phyloP scores from a whole-genome alignment of 2,888 invertebrate genomes.

The Ennomos erosarius region DNA sequence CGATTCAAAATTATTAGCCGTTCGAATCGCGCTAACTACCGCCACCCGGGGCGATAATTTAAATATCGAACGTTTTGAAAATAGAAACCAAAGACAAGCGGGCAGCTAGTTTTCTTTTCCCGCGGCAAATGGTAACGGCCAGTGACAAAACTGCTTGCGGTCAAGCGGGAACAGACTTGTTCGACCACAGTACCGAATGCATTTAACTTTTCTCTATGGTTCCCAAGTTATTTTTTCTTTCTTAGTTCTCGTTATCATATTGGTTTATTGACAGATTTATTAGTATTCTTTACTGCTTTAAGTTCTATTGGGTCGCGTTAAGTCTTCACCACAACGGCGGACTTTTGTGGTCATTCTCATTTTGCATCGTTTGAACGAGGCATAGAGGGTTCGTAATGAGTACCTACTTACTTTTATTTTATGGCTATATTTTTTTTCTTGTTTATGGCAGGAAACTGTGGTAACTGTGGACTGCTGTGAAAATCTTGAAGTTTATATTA shows the following conservation, averaged over 20 bases:
- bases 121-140: conserved; percentile 20
- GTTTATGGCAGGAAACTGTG: no score
- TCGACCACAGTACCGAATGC: conserved; percentile 42
- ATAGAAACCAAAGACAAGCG: conserved; percentile 9
- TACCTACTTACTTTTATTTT: no score
- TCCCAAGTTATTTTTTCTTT: conserved; percentile 36
- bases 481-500: no score
- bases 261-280: conserved; percentile 65
- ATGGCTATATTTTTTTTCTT: no score
- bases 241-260: conserved; percentile 59
- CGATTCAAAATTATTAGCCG: conserved; percentile 58
- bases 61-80: conserved; percentile 39
- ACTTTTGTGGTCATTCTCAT: conserved; percentile 30
- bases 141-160: conserved; percentile 18
- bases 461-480: no score
- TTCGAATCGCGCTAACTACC: conserved; percentile 33
- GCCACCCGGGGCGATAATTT: conserved; percentile 59
- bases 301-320: conserved; percentile 48
- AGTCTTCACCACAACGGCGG: conserved; percentile 35
- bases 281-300: conserved; percentile 46
- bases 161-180: conserved; percentile 32
- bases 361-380: conserved; percentile 5
- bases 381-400: no score
- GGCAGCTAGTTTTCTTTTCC: not conserved
- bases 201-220: conserved; percentile 22